Evolutionary conservation across 2,888 invertebrate species (phyloP), one percentile per base, ranked within the genome.

Genomic region (Andrena haemorrhoa): DNA sequence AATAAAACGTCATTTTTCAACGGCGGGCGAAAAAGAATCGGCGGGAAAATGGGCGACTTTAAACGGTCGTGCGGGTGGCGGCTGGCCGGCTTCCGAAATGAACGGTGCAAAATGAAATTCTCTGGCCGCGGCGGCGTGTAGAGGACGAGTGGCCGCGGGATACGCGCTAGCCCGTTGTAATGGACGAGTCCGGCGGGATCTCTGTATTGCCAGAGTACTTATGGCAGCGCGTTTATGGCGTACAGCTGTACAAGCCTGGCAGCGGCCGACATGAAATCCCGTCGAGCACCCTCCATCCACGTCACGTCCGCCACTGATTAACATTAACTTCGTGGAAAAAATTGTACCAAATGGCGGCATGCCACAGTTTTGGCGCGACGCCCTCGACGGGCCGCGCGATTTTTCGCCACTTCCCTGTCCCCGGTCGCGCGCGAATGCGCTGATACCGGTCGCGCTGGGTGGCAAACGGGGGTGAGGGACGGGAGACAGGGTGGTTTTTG

Each of bases 241-340:
- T 87, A 88, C 87, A 83, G 85, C 81, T 85, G 84, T 83, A 81
- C 74, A 68, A 80, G 74, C 86, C 87, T 87, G 91, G 89, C 90
- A 92, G 90, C 86, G 90, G 88, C 90, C 90, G 91, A 92, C 92
- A 88, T 89, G 90, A 91, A 91, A 90, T 90, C 88, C 89, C 86
- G 72, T 89, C 87, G 86, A 91, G 92, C 82, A 88, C 90, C 86
- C 92, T 92, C 90, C 84, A 90, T 92, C 92, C 82, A 92, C 86
- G 90, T 92, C 92, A 91, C 87, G 90, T 91, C 91, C 90, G 87
- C 91, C 89, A 92, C 91, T 92, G 92, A 92, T 92, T 92, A 92
- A 92, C 92, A 92, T 92, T 92, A 92, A 92, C 92, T 90, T 79
- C 91, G 89, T 89, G 86, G 90, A 91, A 87, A 92, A 92, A 92